Percentiles rank a stretch among this genome's conserved stretches.
Evolutionary conservation across 2,113 vertebrate species (phyloP).

Genomic region (Parus major): DNA sequence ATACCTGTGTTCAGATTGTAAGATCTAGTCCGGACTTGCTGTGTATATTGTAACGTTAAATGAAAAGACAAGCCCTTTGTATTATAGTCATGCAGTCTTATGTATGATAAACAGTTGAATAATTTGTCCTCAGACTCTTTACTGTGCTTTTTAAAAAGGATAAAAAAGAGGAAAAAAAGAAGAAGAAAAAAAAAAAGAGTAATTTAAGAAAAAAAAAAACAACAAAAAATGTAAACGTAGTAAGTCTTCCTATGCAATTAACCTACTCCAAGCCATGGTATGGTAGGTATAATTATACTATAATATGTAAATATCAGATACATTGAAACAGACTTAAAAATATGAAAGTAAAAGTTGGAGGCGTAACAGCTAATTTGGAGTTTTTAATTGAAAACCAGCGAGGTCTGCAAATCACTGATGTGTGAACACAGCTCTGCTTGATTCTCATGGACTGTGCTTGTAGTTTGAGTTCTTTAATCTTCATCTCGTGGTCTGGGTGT

Average conservation of each 20-base stretch:
- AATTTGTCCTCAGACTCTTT: constrained; percentile 94
- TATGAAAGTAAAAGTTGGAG: constrained; percentile 72
- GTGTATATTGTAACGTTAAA: constrained; percentile 99
- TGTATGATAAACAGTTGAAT: constrained; percentile 99
- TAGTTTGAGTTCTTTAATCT: background rate
- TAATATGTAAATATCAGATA: constrained; percentile 53
- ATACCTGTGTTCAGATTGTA: constrained; percentile 99
- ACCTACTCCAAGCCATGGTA: constrained; percentile 69
- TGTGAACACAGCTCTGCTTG: constrained; percentile 37
- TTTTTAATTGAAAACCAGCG: constrained; percentile 66
- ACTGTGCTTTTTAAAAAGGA: constrained; percentile 80
- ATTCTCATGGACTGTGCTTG: constrained; percentile 13
- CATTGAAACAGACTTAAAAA: constrained; percentile 54
- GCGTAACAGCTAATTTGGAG: constrained; percentile 60
- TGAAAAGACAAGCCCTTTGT: constrained; percentile 95
- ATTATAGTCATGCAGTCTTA: constrained; percentile 99
- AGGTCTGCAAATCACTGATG: background rate
- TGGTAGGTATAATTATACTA: constrained; percentile 71
- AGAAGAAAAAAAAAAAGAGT: background rate
- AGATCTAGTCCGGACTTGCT: constrained; percentile 99
- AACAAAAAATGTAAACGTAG: constrained; percentile 68
- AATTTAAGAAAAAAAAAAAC: constrained; percentile 64
- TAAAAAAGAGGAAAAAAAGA: constrained; percentile 5
- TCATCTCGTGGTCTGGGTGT: background rate
- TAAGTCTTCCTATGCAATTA: constrained; percentile 79